These are phyloP conservation scores for Clarias pachynema DNA, from an alignment of 2,797 vertebrate genomes.

Conservation along the genomic window DNA sequence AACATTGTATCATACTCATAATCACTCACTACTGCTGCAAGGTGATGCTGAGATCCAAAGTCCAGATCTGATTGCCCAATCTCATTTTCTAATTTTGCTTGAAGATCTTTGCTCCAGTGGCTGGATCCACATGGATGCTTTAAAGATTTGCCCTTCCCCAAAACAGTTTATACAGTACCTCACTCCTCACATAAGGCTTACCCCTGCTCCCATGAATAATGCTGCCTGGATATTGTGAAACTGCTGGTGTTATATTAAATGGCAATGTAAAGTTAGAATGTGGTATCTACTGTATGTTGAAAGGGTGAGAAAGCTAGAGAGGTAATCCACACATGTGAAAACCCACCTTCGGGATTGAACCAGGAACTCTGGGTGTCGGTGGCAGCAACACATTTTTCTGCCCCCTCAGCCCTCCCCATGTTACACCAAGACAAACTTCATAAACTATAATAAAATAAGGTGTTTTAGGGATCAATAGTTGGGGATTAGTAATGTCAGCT, in stretches of 20 bases:
- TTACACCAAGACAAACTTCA: neutral
- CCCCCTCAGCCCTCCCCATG: neutral
- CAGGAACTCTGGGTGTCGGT: too few species aligned
- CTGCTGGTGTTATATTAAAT: neutral
- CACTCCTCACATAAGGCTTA: neutral
- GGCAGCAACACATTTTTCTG: too few species aligned
- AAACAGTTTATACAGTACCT: too few species aligned
- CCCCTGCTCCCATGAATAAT: neutral
- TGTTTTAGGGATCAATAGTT: neutral
- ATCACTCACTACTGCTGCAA: neutral
- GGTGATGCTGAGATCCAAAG: neutral
- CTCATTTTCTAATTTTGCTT: neutral
- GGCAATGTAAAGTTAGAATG: neutral
- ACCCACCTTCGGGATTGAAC: neutral
- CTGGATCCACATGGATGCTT: neutral
- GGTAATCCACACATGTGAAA: neutral
- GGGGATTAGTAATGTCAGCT: neutral
- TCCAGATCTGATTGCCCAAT: neutral
- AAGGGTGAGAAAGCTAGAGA: neutral
- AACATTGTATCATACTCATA: neutral
- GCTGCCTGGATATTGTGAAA: neutral
- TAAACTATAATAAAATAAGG: neutral
- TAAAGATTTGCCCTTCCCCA: too few species aligned
- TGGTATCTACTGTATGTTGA: neutral
- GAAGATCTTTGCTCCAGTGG: neutral